Evolutionary conservation across 1,140 invertebrate species (phyloP), one percentile per base, ranked within the genome.

Genomic region (Lepidurus couesii): DNA sequence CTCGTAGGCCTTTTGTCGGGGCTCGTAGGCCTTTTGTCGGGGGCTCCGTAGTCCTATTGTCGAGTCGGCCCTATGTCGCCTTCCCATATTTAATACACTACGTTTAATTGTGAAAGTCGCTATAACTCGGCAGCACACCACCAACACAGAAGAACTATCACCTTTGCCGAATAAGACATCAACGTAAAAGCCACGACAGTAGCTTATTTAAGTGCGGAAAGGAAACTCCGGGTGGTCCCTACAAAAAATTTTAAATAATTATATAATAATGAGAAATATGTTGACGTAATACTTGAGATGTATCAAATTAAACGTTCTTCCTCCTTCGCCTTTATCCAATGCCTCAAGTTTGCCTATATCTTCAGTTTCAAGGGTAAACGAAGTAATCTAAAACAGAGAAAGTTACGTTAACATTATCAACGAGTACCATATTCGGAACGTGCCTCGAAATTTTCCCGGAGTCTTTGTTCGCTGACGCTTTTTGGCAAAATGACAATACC

Each of bases 251-350:
- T 10, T 5, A 16, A 47, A 47, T 47, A 34, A 34, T 34, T 34
- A 34, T 34, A 34, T 47, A 47, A 47, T 47, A 16, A 3, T 47
- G 16, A 1, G 16, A 47, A 47, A 78, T 9, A 74, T 24, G 11
- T 21, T 73, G 42, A 74, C 6, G 44, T 74, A 74, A 73, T 76
- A 76, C 75, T 74, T 79, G 16, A 80, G 75, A 81, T 88, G 89
- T n/a, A 86, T 79, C 77, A 92, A 92, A 83, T 91, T 88, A 81
- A 91, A 89, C 9, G 92, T 87, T 47, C 90, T 85, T 44, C 87
- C 89, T 11, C 82, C 79, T 77, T 84, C 82, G 16, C 89, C 90
- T 81, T 87, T 85, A 81, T 94, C 90, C 53, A 90, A 82, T 1
- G 73, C 79, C 79, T 86, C 84, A 13, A 91, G 80, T 34, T 81